Base-by-base conservation (phyloP, 2,113 vertebrate genomes). In the Cacatua alba region DNA sequence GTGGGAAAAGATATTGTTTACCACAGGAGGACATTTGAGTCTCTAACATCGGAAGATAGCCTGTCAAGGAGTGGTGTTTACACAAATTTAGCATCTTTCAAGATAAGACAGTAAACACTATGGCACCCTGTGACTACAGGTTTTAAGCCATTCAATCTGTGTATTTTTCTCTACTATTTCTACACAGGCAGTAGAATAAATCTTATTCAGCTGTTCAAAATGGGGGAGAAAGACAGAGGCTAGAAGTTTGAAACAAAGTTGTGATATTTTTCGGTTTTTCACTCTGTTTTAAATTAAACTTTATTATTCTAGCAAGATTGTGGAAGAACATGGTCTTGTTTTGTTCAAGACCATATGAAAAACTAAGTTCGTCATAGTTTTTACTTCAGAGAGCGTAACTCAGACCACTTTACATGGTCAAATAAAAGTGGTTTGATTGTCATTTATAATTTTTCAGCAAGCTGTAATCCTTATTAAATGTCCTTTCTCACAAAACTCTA, bases 141-240 rank as follows among this genome's bases (percentile, higher is more conserved):
- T 31, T 59, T 79, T 14, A 31, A 18, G 51, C 24, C 20, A 6
- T 18, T 33, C 20, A 48, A 0, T 60, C 24, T 74, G 12, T 68
- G 46, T n/a, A 59, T 55, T 67, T 49, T n/a, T 81, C 28, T 65
- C 24, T 44, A 11, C 33, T 43, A 7, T 55, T 81, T 78, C 44
- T 48, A 26, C 11, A 17, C 17, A 43, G 44, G 49, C 31, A 72
- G 14, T 46, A 53, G 31, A 80, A 68, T 31, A 82, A 71, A 71
- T 17, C 20, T 51, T 57, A 29, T 35, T 68, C 37, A 53, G 7
- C 14, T 76, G 8, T 7, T 11, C 10, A 76, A 64, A 64, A 53
- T 5, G 8, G 9, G 3, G 7, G 4, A 1, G 4, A 17, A 39
- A 52, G 20, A 11, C 9, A 12, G 31, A 29, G 10, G 4, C 17